Evolutionary conservation across 2,888 invertebrate species (phyloP).

Genomic region (Orchestes rusci): DNA sequence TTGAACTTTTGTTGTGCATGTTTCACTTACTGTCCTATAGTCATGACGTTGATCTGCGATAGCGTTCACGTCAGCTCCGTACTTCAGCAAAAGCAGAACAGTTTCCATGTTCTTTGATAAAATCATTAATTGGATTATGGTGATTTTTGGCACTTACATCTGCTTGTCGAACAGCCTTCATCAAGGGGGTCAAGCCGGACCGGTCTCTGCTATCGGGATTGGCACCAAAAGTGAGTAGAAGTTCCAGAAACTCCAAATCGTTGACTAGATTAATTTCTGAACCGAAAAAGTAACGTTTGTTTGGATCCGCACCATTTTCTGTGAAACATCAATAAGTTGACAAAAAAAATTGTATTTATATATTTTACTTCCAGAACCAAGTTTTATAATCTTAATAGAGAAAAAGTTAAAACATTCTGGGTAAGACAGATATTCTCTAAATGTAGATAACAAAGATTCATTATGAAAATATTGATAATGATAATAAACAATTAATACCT

Average conservation of each 20-base stretch:
- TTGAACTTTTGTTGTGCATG: not conserved
- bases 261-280: conserved; percentile 84
- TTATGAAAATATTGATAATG: too few relatives aligned
- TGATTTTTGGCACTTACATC: conserved; percentile 47
- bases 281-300: conserved; percentile 85
- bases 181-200: conserved; percentile 80
- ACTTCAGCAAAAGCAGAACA: conserved; percentile 65
- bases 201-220: conserved; percentile 81
- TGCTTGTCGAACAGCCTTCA: conserved; percentile 78
- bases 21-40: conserved; percentile 58
- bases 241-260: conserved; percentile 72
- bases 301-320: conserved; percentile 81
- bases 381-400: too few relatives aligned
- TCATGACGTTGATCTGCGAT: conserved; percentile 82
- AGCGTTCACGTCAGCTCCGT: conserved; percentile 82
- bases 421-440: too few relatives aligned
- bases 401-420: too few relatives aligned
- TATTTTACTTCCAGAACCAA: too few relatives aligned
- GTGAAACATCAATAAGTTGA: too few relatives aligned
- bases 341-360: too few relatives aligned
- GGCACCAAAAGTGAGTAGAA: conserved; percentile 78
- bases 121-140: not conserved
- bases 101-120: conserved; percentile 62
- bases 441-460: too few relatives aligned
- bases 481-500: not conserved